phyloP scores from a whole-genome alignment of 2,888 invertebrate species.

The Polyommatus icarus region DNA sequence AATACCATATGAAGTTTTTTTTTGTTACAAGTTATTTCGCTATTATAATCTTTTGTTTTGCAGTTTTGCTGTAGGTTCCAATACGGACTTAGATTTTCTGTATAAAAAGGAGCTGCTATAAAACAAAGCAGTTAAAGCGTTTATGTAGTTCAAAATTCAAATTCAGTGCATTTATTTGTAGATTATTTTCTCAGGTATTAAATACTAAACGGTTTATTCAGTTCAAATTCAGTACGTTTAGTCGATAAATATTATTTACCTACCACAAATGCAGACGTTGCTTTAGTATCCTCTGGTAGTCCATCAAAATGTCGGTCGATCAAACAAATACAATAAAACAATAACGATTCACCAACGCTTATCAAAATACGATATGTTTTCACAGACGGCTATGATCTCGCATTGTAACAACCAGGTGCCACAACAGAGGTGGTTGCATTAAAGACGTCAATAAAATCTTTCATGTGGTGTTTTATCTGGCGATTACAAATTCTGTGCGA shows the following conservation, averaged over 20 bases:
- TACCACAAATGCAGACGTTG: background rate
- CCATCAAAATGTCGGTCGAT: background rate
- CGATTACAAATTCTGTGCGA: constrained; percentile 23
- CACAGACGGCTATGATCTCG: constrained; percentile 8
- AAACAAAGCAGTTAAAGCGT: too few species aligned
- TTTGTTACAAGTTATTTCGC: too few species aligned
- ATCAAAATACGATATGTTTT: constrained; percentile 19
- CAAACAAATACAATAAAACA: constrained; percentile 29
- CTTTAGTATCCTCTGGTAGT: background rate
- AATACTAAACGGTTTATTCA: constrained; percentile 34
- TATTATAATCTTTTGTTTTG: too few species aligned
- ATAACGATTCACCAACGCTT: constrained; percentile 19
- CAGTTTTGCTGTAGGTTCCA: too few species aligned
- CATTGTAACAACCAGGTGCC: constrained; percentile 18
- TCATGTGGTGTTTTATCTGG: constrained; percentile 78
- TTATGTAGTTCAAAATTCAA: too few species aligned
- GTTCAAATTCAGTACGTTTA: constrained; percentile 40
- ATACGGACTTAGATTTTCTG: too few species aligned
- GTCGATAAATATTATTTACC: background rate
- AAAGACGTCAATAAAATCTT: constrained; percentile 53
- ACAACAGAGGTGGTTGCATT: constrained; percentile 25
- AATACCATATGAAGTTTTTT: too few species aligned
- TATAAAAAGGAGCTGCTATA: too few species aligned
- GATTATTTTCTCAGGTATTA: too few species aligned
- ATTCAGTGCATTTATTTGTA: too few species aligned